Conservation (phyloP, 1,140 invertebrate species). For the Nebria ingens region DNA sequence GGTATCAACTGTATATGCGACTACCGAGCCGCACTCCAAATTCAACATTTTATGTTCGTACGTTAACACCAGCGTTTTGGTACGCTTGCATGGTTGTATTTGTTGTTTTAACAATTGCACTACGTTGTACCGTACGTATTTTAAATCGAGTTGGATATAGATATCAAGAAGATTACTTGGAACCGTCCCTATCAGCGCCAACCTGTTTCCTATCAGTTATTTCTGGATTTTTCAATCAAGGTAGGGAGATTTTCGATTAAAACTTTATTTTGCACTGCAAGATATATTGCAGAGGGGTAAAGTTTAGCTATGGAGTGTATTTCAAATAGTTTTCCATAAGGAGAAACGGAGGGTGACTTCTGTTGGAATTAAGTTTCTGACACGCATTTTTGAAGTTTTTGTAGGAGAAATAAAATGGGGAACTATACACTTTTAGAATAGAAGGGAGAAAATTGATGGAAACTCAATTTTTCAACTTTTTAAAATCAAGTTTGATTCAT, state of each 20-base stretch:
- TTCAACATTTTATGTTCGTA: slow-evolving; percentile 20
- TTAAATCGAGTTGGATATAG: slow-evolving; percentile 14
- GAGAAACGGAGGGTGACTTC: too few species aligned
- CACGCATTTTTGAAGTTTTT: too few species aligned
- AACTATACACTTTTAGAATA: too few species aligned
- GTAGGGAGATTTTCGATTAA: too few species aligned
- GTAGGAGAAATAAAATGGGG: too few species aligned
- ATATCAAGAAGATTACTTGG: slow-evolving; percentile 4
- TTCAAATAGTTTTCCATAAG: too few species aligned
- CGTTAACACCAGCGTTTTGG: slow-evolving; percentile 21
- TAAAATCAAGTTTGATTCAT: not conserved
- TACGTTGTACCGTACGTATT: slow-evolving; percentile 21
- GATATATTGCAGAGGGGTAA: slow-evolving; percentile 8
- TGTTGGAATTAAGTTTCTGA: too few species aligned
- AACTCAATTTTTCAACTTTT: too few species aligned
- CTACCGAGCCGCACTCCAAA: slow-evolving; percentile 19
- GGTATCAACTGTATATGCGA: slow-evolving; percentile 26
- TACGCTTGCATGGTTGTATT: slow-evolving; percentile 18
- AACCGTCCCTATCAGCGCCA: slow-evolving; percentile 21
- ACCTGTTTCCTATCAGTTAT: slow-evolving; percentile 24
- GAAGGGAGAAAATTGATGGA: too few species aligned
- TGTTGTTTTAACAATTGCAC: slow-evolving; percentile 16
- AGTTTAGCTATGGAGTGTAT: too few species aligned
- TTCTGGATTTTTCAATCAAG: slow-evolving; percentile 28
- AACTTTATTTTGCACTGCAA: too few species aligned